Percentiles rank a stretch among this genome's conserved stretches.
These are phyloP conservation scores for Zaprionus ghesquierei DNA, from an alignment of 1,140 invertebrate species.

Conservation along the genomic window DNA sequence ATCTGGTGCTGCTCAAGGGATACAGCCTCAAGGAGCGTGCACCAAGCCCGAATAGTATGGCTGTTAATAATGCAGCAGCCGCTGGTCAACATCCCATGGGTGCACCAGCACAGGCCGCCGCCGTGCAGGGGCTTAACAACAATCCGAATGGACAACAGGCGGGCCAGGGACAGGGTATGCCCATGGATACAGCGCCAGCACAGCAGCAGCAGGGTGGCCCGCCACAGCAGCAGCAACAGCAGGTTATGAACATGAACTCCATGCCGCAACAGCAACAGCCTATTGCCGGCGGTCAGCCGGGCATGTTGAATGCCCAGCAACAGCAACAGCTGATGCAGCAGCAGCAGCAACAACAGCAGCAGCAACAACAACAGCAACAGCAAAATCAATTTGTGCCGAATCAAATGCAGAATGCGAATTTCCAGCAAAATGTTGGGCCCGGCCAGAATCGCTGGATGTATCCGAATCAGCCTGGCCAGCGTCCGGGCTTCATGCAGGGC, in stretches of 20 bases:
- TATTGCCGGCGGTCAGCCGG: conserved; percentile 33
- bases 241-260: conserved; percentile 61
- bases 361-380: conserved; percentile 45
- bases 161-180: conserved; percentile 29
- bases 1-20: conserved; percentile 91
- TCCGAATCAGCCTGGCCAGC: conserved; percentile 67
- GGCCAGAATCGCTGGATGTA: conserved; percentile 77
- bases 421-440: conserved; percentile 60
- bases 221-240: conserved; percentile 41
- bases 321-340: conserved; percentile 77
- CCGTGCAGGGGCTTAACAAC: conserved; percentile 6
- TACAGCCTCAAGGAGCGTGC: conserved; percentile 91
- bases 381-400: conserved; percentile 71
- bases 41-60: conserved; percentile 86
- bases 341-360: conserved; percentile 64
- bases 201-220: conserved; percentile 51
- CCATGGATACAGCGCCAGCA: conserved; percentile 51
- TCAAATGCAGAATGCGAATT: conserved; percentile 74
- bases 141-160: conserved; percentile 50
- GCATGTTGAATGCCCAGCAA: conserved; percentile 66
- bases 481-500: conserved; percentile 66
- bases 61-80: conserved; percentile 73
- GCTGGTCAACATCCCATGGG: conserved; percentile 32
- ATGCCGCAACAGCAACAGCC: conserved; percentile 50
- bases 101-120: conserved; percentile 22